Base-by-base conservation (phyloP, 2,797 vertebrate genomes). In the Alca torda region DNA sequence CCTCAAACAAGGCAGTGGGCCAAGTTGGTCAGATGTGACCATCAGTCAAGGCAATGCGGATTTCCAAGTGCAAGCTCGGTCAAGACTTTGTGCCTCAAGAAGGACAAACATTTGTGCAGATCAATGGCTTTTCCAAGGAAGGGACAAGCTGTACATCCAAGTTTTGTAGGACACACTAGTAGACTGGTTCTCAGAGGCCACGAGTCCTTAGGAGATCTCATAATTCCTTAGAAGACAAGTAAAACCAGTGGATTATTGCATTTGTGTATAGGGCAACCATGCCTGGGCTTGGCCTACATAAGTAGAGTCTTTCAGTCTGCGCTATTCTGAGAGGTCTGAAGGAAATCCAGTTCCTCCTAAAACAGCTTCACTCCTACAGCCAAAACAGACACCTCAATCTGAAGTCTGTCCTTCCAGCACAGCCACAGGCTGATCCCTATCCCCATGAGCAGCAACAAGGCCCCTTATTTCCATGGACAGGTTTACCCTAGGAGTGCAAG, bases 11-110 rank as follows among this genome's bases (percentile, higher is more conserved):
- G 17, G 77, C 78, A 64, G 5, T 0, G n/a, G 60, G 95, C 92
- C 96, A 97, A 11, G 50, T 16, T 46, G 64, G 72, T 87, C 96
- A 96, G 75, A 64, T 92, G 96, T 1, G 18, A 92, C 93, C 87
- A 97, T 96, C 95, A 89, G 51, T 96, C 95, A 96, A 84, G 84
- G 74, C 59, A 80, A 93, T 0, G 0, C 23, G 78, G 68, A 83
- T 65, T 84, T 76, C 78, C 90, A 87, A 89, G 2, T 9, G 48
- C 68, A 63, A 65, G 37, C 33, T 84, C 30, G 64, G 37, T 82
- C 67, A 48, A 67, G 72, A 74, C 33, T 79, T 77, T 51, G 48
- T 41, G 59, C 64, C 70, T 16, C 88, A 61, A 80, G 56, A 56
- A 89, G 69, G 65, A 60, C 92, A 96, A 89, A 74, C 37, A 43